Conservation (phyloP, 2,888 invertebrate species). For the Archips crataeganus region DNA sequence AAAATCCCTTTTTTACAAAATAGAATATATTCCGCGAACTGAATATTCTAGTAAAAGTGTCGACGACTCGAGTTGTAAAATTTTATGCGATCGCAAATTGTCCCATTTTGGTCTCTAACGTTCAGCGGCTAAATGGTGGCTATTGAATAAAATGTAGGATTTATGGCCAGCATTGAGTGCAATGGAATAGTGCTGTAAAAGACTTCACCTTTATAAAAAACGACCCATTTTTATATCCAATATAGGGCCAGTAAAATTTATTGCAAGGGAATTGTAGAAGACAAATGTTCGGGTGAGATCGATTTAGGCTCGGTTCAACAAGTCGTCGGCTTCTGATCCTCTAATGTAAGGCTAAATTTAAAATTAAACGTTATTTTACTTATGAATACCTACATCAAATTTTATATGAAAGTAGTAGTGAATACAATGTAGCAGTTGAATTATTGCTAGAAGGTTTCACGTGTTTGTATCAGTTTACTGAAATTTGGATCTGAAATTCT, state of each 20-base stretch:
- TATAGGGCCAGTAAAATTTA: conserved; percentile 31
- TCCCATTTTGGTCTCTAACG: conserved; percentile 43
- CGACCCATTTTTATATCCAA: conserved; percentile 28
- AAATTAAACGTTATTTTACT: neutral
- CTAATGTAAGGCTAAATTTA: neutral
- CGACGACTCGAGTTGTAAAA: conserved; percentile 39
- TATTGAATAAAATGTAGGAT: conserved; percentile 42
- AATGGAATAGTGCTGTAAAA: conserved; percentile 35
- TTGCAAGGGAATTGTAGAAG: conserved; percentile 25
- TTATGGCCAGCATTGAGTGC: conserved; percentile 29
- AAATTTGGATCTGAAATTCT: neutral
- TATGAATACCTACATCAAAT: no score
- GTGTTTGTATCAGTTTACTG: neutral
- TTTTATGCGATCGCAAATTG: conserved; percentile 42
- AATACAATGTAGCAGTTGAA: neutral
- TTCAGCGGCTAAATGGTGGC: conserved; percentile 38
- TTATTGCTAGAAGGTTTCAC: neutral
- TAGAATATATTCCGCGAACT: conserved; percentile 29
- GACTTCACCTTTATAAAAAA: conserved; percentile 33
- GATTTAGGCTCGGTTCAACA: conserved; percentile 21
- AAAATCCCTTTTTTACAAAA: conserved; percentile 16
- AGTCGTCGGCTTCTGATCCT: neutral
- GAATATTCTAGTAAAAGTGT: conserved; percentile 40
- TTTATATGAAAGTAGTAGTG: neutral
- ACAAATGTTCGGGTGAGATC: conserved; percentile 23